These are phyloP conservation scores for Stegana nigrithorax DNA, from an alignment of 2,888 invertebrate genomes.

Conservation along the genomic window DNA sequence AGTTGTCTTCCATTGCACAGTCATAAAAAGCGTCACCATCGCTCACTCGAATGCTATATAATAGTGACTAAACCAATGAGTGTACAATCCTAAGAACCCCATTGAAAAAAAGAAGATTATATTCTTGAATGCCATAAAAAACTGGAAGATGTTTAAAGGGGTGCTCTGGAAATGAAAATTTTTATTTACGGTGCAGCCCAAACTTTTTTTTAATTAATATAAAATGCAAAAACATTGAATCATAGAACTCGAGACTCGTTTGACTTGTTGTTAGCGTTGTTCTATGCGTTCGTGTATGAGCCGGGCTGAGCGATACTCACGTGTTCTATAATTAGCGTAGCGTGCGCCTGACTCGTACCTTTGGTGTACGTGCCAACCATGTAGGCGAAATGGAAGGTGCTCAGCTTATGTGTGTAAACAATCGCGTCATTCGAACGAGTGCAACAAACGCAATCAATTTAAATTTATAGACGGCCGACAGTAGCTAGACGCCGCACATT, in stretches of 20 bases:
- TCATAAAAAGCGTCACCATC: too few species aligned
- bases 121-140: too few species aligned
- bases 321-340: conserved; percentile 44
- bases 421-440: background rate
- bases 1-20: too few species aligned
- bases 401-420: background rate
- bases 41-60: too few species aligned
- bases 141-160: too few species aligned
- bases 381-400: background rate
- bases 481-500: background rate
- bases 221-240: background rate
- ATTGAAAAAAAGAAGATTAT: too few species aligned
- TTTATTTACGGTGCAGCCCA: too few species aligned
- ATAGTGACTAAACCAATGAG: too few species aligned
- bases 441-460: conserved; percentile 2
- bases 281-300: too few species aligned
- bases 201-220: too few species aligned
- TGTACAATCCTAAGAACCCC: too few species aligned
- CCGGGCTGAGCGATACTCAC: conserved; percentile 38
- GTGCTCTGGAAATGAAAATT: too few species aligned
- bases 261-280: conserved; percentile 44
- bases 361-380: background rate
- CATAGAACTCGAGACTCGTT: conserved; percentile 34
- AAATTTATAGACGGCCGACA: background rate
- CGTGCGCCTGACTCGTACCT: background rate